A percentile compares a stretch with the other conserved stretches of the same genome.
Conservation (phyloP, 2,113 vertebrate genomes). For the Orcinus orca region DNA sequence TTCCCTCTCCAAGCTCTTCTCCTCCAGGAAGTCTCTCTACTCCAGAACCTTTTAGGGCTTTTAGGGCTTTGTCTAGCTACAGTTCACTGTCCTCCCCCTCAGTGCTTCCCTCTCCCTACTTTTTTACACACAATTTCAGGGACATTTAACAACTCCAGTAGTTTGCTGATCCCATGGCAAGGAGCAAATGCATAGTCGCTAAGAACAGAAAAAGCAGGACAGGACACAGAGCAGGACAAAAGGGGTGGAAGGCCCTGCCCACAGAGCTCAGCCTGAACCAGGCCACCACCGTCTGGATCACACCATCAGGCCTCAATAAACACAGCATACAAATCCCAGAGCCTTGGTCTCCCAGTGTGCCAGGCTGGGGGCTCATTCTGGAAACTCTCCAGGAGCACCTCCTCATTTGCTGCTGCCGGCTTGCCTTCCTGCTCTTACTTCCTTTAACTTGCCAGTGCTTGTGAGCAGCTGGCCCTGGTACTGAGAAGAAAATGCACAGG, state of each 20-base stretch:
- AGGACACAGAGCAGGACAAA: neutral
- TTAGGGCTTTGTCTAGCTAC: neutral
- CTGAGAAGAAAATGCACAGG: neutral
- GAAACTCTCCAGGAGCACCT: slow-evolving; percentile 62
- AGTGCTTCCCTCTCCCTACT: neutral
- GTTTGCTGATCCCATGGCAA: neutral
- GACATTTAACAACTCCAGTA: neutral
- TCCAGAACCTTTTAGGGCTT: neutral
- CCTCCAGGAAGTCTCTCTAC: slow-evolving; percentile 39
- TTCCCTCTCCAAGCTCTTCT: neutral
- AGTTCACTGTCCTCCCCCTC: neutral
- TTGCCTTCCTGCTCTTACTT: slow-evolving; percentile 7
- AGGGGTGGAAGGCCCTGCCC: neutral
- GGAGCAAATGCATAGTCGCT: neutral
- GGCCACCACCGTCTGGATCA: too few species aligned
- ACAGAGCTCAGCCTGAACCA: neutral
- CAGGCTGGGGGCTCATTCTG: neutral
- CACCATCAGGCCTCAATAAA: neutral
- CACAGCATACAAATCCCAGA: accelerated
- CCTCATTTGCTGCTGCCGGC: slow-evolving; percentile 55
- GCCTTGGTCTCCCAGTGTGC: neutral
- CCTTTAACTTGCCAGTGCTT: slow-evolving; percentile 31
- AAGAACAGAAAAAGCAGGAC: neutral
- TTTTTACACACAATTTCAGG: neutral
- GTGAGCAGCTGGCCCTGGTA: neutral